Percentiles rank a stretch among this genome's conserved stretches.
phyloP scores from a whole-genome alignment of 1,140 invertebrate genomes.

The Trichogramma pretiosum region DNA sequence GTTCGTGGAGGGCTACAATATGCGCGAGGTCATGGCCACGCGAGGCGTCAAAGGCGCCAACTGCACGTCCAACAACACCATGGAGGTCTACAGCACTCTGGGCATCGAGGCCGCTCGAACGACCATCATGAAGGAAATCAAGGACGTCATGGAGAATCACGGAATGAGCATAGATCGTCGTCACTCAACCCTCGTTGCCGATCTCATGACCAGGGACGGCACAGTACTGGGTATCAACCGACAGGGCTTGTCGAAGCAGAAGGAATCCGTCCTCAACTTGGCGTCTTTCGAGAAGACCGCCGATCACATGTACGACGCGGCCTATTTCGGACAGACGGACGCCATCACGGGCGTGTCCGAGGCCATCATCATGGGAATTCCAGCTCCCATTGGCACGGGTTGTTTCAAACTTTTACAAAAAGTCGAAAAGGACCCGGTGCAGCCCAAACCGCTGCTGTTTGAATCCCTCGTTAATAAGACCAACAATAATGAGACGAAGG shows the following conservation, averaged over 20 bases:
- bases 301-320: slow-evolving; percentile 97
- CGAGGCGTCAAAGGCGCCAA: slow-evolving; percentile 69
- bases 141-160: slow-evolving; percentile 93
- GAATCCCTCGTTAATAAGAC: no score
- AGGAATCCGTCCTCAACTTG: slow-evolving; percentile 95
- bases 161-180: slow-evolving; percentile 95
- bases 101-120: slow-evolving; percentile 93
- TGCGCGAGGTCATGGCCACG: slow-evolving; percentile 89
- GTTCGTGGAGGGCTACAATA: slow-evolving; percentile 92
- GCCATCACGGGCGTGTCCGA: slow-evolving; percentile 92
- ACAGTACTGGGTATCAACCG: slow-evolving; percentile 96
- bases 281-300: slow-evolving; percentile 99
- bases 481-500: no score
- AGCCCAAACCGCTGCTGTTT: slow-evolving; percentile 30
- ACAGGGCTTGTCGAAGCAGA: slow-evolving; percentile 95
- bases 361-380: slow-evolving; percentile 95
- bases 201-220: slow-evolving; percentile 94
- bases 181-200: slow-evolving; percentile 94
- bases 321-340: slow-evolving; percentile 95
- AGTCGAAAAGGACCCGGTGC: slow-evolving; percentile 34
- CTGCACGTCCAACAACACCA: slow-evolving; percentile 90
- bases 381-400: slow-evolving; percentile 88
- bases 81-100: slow-evolving; percentile 75
- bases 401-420: slow-evolving; percentile 84
- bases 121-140: slow-evolving; percentile 95